Evolutionary conservation across 2,888 invertebrate genomes (phyloP).

Genomic region (Nomada ruficornis): DNA sequence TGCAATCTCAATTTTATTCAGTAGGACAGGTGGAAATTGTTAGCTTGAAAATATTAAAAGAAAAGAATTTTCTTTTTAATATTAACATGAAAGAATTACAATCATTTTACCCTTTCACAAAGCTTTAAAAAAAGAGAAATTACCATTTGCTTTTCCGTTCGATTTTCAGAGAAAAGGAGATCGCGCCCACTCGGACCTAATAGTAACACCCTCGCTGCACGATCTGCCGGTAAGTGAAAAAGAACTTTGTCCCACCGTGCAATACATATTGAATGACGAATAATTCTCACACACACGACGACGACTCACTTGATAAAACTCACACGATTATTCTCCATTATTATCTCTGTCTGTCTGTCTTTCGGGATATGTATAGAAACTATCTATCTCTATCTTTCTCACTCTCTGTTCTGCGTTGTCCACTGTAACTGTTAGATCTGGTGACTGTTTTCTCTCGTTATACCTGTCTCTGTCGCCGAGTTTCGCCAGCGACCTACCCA

Average conservation of each 20-base stretch:
- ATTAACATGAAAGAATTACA: too few species aligned
- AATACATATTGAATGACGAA: conserved; percentile 13
- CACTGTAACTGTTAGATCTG: conserved; percentile 62
- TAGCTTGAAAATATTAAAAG: too few species aligned
- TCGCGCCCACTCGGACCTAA: conserved; percentile 81
- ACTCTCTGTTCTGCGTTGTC: conserved; percentile 61
- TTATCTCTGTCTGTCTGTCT: conserved; percentile 48
- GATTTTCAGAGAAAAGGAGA: conserved; percentile 80
- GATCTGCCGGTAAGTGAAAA: conserved; percentile 81
- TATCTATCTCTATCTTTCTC: conserved; percentile 56
- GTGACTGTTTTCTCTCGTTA: conserved; percentile 48
- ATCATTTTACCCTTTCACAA: neutral
- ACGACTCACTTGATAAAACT: conserved; percentile 16
- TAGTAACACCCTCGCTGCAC: conserved; percentile 82
- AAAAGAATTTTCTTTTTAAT: too few species aligned
- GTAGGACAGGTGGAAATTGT: too few species aligned
- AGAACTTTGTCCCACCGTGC: conserved; percentile 7
- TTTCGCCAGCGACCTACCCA: conserved; percentile 28
- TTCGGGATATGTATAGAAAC: conserved; percentile 53
- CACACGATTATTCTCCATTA: conserved; percentile 38
- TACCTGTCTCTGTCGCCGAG: conserved; percentile 36
- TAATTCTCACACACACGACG: conserved; percentile 30
- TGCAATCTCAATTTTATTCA: neutral
- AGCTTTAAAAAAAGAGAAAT: neutral
- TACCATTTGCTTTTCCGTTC: neutral